These are phyloP conservation scores for Sarcophaga caerulescens DNA, from an alignment of 2,888 invertebrate genomes.

Conservation along the genomic window DNA sequence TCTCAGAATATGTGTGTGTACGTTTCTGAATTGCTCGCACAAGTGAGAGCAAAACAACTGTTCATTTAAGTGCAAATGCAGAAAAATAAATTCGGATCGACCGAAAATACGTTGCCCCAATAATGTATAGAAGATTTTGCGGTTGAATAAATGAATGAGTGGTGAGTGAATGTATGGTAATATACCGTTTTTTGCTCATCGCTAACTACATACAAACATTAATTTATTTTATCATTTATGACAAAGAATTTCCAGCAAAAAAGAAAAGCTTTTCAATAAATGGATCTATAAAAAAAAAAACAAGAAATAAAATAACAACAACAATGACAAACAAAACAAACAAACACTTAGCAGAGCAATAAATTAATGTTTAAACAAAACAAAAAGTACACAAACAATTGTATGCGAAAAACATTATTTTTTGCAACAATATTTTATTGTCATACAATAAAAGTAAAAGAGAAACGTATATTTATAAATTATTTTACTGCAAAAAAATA, in stretches of 20 bases:
- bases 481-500: conserved; percentile 24
- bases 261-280: neutral
- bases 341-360: conserved; percentile 38
- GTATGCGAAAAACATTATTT: neutral
- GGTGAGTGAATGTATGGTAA: neutral
- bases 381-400: neutral
- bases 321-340: neutral
- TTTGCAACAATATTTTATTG: neutral
- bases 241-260: neutral
- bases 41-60: conserved; percentile 14
- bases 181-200: neutral
- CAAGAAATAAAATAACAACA: neutral
- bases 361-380: conserved; percentile 42
- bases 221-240: conserved; percentile 24
- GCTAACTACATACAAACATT: neutral
- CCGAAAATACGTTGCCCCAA: neutral
- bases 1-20: too few relatives aligned
- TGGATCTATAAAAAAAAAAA: neutral
- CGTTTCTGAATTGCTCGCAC: neutral
- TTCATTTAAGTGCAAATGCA: conserved; percentile 24
- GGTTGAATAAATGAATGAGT: conserved; percentile 1
- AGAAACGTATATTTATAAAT: conserved; percentile 15
- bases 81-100: neutral
- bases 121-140: too few relatives aligned
- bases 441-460: neutral